phyloP scores from a whole-genome alignment of 2,888 invertebrate species.

The Nymphalis polychloros region DNA sequence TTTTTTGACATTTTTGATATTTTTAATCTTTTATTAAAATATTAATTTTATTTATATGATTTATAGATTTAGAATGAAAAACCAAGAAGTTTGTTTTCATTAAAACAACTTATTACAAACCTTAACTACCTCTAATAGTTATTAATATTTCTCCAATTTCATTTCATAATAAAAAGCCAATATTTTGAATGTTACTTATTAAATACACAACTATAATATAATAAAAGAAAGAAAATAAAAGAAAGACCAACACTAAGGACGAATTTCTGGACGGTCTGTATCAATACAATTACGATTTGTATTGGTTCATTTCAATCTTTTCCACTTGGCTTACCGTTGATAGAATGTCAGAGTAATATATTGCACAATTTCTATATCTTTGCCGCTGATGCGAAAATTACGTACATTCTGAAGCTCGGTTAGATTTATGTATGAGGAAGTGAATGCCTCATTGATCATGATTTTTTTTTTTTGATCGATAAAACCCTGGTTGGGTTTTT shows the following conservation, averaged over 20 bases:
- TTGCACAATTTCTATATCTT: conserved; percentile 38
- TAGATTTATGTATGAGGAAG: conserved; percentile 28
- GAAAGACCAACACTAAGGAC: not conserved
- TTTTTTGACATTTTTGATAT: too few relatives aligned
- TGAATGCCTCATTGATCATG: conserved; percentile 28
- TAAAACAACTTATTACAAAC: too few relatives aligned
- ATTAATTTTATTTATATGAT: too few relatives aligned
- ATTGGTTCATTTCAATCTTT: conserved; percentile 40
- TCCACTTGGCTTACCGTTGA: conserved; percentile 37
- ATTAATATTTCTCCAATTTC: too few relatives aligned
- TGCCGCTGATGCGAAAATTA: conserved; percentile 36
- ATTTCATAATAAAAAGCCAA: too few relatives aligned
- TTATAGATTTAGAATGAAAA: too few relatives aligned
- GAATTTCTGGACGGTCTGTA: conserved; percentile 12
- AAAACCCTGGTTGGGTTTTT: conserved; percentile 14
- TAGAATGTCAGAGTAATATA: conserved; percentile 41
- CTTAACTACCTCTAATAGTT: too few relatives aligned
- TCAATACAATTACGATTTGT: conserved; percentile 30
- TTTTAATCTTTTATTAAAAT: too few relatives aligned
- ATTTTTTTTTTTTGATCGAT: conserved; percentile 20
- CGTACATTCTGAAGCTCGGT: conserved; percentile 26
- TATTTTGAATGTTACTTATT: too few relatives aligned
- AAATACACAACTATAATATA: not conserved
- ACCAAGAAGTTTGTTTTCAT: too few relatives aligned
- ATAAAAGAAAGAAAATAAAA: too few relatives aligned